Conservation (phyloP, 2,888 invertebrate genomes). For the Troides helena region DNA sequence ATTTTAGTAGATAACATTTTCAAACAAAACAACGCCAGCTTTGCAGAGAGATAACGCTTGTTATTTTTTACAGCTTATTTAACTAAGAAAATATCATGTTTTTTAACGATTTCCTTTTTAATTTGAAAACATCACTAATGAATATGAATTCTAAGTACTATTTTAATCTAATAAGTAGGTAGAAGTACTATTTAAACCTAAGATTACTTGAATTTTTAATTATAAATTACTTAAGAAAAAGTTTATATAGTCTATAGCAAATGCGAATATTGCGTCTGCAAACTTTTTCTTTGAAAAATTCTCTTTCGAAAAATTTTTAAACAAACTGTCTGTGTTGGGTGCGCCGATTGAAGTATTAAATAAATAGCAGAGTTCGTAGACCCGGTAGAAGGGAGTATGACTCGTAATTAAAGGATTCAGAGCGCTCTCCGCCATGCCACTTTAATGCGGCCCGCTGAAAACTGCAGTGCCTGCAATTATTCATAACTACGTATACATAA, state of each 20-base stretch:
- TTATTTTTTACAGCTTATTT: background rate
- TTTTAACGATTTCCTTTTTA: background rate
- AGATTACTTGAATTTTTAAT: no score
- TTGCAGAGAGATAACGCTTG: background rate
- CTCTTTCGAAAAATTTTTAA: background rate
- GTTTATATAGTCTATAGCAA: no score
- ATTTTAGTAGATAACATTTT: background rate
- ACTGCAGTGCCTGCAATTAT: conserved; percentile 26
- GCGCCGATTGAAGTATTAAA: conserved; percentile 1
- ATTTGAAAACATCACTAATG: background rate
- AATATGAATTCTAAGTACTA: no score
- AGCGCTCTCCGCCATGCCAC: conserved; percentile 19
- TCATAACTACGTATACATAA: background rate
- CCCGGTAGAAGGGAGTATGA: conserved; percentile 7
- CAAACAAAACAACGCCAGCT: background rate
- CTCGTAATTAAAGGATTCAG: conserved; percentile 25
- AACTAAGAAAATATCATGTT: background rate
- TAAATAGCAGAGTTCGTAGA: conserved; percentile 9
- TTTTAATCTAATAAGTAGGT: no score
- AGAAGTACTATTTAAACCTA: no score
- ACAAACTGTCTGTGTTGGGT: background rate
- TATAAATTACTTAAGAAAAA: no score
- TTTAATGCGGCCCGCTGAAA: conserved; percentile 15
- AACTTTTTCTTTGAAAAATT: background rate
- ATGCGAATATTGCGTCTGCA: background rate